Percentiles rank a stretch among this genome's conserved stretches.
Conservation (phyloP, 37 sponge, comb jelly and placozoan species). For the Tethya wilhelma region DNA sequence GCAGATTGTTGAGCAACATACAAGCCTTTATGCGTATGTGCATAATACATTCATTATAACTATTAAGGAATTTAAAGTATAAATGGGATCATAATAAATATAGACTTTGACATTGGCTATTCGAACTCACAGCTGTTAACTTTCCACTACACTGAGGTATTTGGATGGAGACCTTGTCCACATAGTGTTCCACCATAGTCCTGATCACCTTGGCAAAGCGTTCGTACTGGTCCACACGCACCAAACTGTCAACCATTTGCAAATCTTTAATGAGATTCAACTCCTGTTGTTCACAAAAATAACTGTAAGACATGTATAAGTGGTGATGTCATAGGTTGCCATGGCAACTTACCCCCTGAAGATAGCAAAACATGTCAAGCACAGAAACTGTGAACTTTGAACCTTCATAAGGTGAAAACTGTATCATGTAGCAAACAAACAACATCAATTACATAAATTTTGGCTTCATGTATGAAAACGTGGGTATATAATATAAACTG, state of each 20-base stretch:
- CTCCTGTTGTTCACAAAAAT: not conserved
- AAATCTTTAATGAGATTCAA: constrained; percentile 1
- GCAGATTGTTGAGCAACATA: constrained; percentile 83
- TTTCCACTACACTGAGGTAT: constrained; percentile 16
- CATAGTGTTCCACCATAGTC: constrained; percentile 31
- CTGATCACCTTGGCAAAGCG: constrained; percentile 32
- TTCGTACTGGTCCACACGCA: constrained; percentile 2
- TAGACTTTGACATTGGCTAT: not conserved
- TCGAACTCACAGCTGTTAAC: constrained; percentile 22
- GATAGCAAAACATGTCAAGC: constrained; percentile 60
- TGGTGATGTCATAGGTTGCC: not conserved
- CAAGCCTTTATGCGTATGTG: no score
- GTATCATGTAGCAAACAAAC: not conserved
- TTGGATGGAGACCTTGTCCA: constrained; percentile 31
- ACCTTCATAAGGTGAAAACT: constrained; percentile 65
- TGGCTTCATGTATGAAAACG: no score
- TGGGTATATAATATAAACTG: constrained; percentile 1
- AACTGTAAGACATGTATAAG: not conserved
- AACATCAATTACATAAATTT: not conserved
- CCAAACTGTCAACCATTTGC: not conserved
- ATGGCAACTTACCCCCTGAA: not conserved
- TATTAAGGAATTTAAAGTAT: no score
- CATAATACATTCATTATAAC: no score
- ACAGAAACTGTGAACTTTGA: constrained; percentile 45
- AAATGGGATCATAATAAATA: no score